phyloP scores from a whole-genome alignment of 37 sponge, comb jelly and placozoan species.

The Axinella damicornis region DNA sequence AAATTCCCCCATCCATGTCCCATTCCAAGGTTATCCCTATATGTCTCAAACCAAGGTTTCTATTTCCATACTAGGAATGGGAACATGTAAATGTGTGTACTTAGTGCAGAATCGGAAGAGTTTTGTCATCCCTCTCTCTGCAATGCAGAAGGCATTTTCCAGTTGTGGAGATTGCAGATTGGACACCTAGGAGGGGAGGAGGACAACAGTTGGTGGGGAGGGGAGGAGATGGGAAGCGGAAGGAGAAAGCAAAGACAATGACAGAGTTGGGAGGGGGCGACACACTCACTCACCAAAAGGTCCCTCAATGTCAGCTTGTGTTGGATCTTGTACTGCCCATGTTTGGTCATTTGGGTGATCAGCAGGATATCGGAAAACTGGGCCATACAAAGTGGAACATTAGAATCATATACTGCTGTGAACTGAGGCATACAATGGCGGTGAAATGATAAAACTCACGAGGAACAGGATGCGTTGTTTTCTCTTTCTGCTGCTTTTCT shows the following conservation, averaged over 20 bases:
- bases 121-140: constrained; percentile 9
- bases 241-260: no score
- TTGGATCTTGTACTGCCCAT: constrained; percentile 51
- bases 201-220: no score
- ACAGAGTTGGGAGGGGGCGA: no score
- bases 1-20: background rate
- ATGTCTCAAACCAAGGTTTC: no score
- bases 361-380: constrained; percentile 75
- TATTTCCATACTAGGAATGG: no score
- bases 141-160: constrained; percentile 45
- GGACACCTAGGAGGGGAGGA: constrained; percentile 23
- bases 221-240: background rate
- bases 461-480: constrained; percentile 60
- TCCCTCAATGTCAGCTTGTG: constrained; percentile 52
- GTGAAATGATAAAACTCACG: constrained; percentile 9
- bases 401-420: no score
- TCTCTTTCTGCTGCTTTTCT: constrained; percentile 8
- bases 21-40: constrained; percentile 7
- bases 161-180: constrained; percentile 29
- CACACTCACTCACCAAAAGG: constrained; percentile 17
- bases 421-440: background rate
- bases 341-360: constrained; percentile 44
- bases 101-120: constrained; percentile 49
- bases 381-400: background rate
- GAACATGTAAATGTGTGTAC: background rate